A percentile compares a stretch with the other conserved stretches of the same genome.
Conservation (phyloP, 1,140 invertebrate genomes). For the Drosophila sechellia region DNA sequence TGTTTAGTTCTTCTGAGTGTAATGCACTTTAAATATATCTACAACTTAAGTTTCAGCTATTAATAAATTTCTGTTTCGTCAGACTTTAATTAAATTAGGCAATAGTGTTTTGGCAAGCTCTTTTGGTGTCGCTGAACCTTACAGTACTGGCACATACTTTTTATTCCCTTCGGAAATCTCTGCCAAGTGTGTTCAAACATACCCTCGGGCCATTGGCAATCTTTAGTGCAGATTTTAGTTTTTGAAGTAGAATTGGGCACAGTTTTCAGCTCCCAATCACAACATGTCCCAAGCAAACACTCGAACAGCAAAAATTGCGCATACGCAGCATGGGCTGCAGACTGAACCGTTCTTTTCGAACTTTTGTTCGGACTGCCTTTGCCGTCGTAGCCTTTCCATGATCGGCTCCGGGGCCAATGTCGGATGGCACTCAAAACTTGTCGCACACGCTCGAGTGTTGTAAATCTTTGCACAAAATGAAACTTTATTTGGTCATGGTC, state of each 20-base stretch:
- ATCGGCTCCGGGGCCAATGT: conserved; percentile 18
- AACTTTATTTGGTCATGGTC: conserved; percentile 82
- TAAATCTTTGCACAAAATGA: conserved; percentile 80
- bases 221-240: conserved; percentile 27
- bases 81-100: background rate
- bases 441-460: conserved; percentile 79
- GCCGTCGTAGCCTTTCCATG: conserved; percentile 12
- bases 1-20: background rate
- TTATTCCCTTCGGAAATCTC: background rate
- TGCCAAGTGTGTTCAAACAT: conserved; percentile 17
- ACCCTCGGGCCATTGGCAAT: conserved; percentile 8
- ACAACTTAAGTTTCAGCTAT: no score
- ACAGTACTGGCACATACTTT: background rate
- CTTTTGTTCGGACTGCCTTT: conserved; percentile 44
- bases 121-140: conserved; percentile 4
- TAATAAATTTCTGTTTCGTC: no score
- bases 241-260: conserved; percentile 36
- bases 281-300: conserved; percentile 53
- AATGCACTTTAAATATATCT: background rate
- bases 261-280: conserved; percentile 41
- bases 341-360: conserved; percentile 22
- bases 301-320: conserved; percentile 66
- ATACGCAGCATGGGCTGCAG: conserved; percentile 65
- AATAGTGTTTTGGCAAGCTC: background rate
- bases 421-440: conserved; percentile 66